Evolutionary conservation across 2,113 vertebrate genomes (phyloP), one percentile per base, ranked within the genome.

Genomic region (Hydropotes inermis): DNA sequence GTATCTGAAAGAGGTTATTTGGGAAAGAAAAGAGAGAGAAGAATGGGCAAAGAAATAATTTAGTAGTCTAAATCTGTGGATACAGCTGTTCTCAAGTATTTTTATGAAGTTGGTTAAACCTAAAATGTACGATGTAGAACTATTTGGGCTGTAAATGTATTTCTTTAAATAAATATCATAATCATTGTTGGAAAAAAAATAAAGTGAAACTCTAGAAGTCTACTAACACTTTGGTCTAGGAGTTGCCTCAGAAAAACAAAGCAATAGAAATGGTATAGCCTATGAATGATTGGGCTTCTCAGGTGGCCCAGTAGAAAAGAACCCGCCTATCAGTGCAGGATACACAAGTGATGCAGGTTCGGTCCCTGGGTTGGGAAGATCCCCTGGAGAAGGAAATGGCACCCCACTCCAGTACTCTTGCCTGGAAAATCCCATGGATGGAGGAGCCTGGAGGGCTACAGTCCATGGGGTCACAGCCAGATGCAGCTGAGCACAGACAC

Each of bases 191-290:
- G 47, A 50, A 50, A 13, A 50, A 50, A 50, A 50, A 13, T 50
- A 50, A 87, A 88, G 15, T 54, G 79, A 95, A 87, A 92, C 57
- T 91, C 54, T 85, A 33, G 67, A 81, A 96, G 93, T 91, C 45
- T 76, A 74, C 76, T 12, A 83, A 27, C 17, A 70, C 47, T 5
- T 79, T 33, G 1, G 30, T 58, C 82, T 90, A 92, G 43, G 47
- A 39, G 33, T 67, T 93, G 78, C 43, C 88, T 91, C 52, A 58
- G 60, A 81, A 96, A 91, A 88, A 58, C n/a, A 85, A 83, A 82
- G 28, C 21, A 55, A 33, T 47, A 45, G 70, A 88, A 84, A 87
- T 50, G 43, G 8, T 76, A 36, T 45, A 52, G 14, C 39, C 21
- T 67, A 43, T 28, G 13, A 74, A 64, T 23, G 33, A 33, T 55